A percentile compares a stretch with the other conserved stretches of the same genome.
Conservation (phyloP, 2,797 vertebrate genomes). For the Tapirus indicus region DNA sequence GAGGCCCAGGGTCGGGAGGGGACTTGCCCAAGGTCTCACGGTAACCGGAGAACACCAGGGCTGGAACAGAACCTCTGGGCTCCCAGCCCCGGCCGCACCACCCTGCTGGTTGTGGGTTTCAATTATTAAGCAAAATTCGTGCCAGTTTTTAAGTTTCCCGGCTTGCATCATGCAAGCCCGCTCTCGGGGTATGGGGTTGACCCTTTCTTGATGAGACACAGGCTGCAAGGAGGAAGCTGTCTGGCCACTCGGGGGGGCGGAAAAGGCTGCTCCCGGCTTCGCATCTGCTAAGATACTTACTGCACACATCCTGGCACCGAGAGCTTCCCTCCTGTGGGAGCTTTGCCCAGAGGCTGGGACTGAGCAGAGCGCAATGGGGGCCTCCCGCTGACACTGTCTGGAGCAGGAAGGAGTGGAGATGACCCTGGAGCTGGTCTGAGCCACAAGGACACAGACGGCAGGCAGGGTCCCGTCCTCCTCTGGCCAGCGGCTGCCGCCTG, state of each 20-base stretch:
- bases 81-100: accelerated
- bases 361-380: background rate
- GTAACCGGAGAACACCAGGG: background rate
- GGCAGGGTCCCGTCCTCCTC: background rate
- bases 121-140: background rate
- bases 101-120: background rate
- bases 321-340: background rate
- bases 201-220: background rate
- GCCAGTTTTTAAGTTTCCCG: background rate
- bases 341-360: background rate
- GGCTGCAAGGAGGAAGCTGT: background rate
- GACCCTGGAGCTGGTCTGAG: background rate
- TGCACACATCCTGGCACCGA: background rate
- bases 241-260: background rate
- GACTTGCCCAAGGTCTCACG: background rate
- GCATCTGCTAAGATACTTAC: background rate
- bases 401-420: background rate
- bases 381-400: background rate
- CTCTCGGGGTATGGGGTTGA: background rate
- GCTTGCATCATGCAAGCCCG: background rate
- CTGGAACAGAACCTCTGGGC: background rate
- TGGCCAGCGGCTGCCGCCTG: accelerated
- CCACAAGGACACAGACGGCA: background rate
- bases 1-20: background rate
- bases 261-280: background rate